Percentiles rank a stretch among this genome's conserved stretches.
These are phyloP conservation scores for Momotus momota DNA, from an alignment of 2,797 vertebrate genomes.

Conservation along the genomic window DNA sequence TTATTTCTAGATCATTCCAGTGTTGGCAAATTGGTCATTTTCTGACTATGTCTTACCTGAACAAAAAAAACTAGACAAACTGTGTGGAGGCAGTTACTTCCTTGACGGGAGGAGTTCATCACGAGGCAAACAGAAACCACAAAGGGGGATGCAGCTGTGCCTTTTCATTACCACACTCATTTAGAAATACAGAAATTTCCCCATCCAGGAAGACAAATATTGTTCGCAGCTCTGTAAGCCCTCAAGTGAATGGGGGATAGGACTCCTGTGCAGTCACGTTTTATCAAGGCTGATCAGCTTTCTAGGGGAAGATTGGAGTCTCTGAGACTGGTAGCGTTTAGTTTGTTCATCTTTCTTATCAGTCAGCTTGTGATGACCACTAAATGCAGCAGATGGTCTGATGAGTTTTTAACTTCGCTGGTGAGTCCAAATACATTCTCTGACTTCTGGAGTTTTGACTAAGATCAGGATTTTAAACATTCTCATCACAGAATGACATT, in stretches of 20 bases:
- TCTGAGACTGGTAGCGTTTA: not conserved
- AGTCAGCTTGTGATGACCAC: not conserved
- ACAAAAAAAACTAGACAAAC: not conserved
- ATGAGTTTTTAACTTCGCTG: not conserved
- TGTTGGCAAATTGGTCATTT: not conserved
- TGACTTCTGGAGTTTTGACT: not conserved
- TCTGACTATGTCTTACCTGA: not conserved
- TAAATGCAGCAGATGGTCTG: not conserved
- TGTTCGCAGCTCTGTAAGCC: not conserved
- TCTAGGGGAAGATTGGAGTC: not conserved
- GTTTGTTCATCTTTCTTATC: not conserved
- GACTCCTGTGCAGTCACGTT: not conserved
- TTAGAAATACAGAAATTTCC: slow-evolving; percentile 4
- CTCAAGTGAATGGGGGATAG: not conserved
- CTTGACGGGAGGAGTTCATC: not conserved
- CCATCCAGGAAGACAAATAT: not conserved
- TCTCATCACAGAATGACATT: not conserved
- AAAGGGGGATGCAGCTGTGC: not conserved
- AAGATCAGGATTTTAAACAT: not conserved
- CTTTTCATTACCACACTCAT: not conserved
- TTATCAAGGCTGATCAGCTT: not conserved
- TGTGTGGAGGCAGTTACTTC: not conserved
- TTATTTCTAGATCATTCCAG: not conserved
- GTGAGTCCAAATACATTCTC: not conserved
- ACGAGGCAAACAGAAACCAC: not conserved